phyloP scores from a whole-genome alignment of 2,888 invertebrate species.

The Ophioninae sp. region DNA sequence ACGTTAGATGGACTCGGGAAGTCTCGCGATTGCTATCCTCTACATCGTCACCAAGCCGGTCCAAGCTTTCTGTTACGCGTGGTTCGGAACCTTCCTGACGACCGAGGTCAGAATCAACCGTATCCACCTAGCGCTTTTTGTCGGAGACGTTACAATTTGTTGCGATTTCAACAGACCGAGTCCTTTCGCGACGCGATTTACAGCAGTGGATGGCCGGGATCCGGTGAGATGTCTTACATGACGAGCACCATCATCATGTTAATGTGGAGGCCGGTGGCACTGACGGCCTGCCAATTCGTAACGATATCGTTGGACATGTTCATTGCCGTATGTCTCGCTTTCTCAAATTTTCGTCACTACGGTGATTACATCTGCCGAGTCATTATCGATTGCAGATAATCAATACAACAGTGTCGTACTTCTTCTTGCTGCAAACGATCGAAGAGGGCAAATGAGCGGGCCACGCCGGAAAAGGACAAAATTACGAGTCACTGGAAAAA shows the following conservation, averaged over 20 bases:
- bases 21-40: neutral
- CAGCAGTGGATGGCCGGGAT: constrained; percentile 16
- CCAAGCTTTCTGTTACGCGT: constrained; percentile 58
- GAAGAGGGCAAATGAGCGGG: constrained; percentile 30
- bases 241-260: constrained; percentile 38
- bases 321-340: neutral
- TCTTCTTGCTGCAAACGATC: constrained; percentile 32
- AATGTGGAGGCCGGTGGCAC: constrained; percentile 19
- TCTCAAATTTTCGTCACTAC: neutral
- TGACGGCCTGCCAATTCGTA: constrained; percentile 40
- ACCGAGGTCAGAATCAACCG: constrained; percentile 8
- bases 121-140: no score
- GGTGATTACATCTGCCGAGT: neutral
- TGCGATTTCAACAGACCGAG: neutral
- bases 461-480: neutral
- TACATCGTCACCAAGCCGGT: constrained; percentile 50
- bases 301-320: constrained; percentile 42
- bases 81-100: constrained; percentile 52
- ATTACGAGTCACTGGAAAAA: no score
- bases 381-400: constrained; percentile 43
- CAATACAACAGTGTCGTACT: constrained; percentile 57
- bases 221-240: constrained; percentile 29
- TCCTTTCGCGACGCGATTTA: constrained; percentile 38
- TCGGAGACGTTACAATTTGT: neutral
- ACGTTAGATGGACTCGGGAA: constrained; percentile 20